These are phyloP conservation scores for Metacarcinus magister DNA, from an alignment of 2,888 invertebrate genomes.

Conservation along the genomic window DNA sequence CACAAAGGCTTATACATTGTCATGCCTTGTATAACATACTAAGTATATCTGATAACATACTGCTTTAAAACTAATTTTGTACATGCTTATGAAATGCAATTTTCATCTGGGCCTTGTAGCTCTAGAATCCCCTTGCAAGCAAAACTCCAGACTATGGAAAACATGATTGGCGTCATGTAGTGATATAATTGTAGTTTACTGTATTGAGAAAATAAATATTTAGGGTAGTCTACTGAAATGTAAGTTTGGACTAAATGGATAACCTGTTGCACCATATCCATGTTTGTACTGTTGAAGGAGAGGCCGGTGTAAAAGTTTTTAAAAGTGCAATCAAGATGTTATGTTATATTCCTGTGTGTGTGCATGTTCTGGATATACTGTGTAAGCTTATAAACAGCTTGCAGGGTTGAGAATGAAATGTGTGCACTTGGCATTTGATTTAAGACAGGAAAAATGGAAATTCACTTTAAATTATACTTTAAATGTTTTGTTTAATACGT, in stretches of 20 bases:
- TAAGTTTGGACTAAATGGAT: slow-evolving; percentile 30
- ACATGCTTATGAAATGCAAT: neutral
- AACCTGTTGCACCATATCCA: neutral
- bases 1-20: neutral
- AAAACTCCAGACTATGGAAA: neutral
- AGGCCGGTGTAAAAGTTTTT: neutral
- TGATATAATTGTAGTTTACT: neutral
- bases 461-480: neutral
- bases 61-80: neutral
- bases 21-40: neutral
- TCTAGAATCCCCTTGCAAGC: neutral
- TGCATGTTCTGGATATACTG: neutral
- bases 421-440: neutral
- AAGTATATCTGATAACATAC: neutral
- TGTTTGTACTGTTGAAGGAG: slow-evolving; percentile 26
- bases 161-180: neutral
- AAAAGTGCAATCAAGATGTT: neutral
- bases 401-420: neutral
- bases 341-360: neutral
- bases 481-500: neutral
- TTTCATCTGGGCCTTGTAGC: neutral
- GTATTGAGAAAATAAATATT: neutral
- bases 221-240: neutral
- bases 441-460: neutral
- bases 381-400: neutral